Base-by-base conservation (phyloP, 2,888 invertebrate genomes). In the Ephialtes manifestator region DNA sequence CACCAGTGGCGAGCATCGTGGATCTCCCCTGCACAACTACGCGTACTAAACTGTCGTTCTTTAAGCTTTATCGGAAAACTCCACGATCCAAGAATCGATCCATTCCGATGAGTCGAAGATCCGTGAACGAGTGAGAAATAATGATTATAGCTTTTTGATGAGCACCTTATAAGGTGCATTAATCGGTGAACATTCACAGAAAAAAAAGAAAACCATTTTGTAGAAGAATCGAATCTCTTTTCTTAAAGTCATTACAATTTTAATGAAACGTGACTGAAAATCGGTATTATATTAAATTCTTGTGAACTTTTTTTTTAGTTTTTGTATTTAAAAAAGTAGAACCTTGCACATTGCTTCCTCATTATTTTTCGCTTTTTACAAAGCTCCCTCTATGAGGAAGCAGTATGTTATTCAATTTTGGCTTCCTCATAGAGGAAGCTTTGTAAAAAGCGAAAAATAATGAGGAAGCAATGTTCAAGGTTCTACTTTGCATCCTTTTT, bases 1-100 rank as follows among this genome's bases (percentile, higher is more conserved):
- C 76, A 76, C 65, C 65, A 13, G 48, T 65, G 65, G 51, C 63
- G 20, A 76, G 63, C 51, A 53, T 65, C 65, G 65, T 18, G 65
- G 39, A 76, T 76, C 63, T 65, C 63, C 39, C 15, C 35, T 48
- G 51, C 60, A 65, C 63, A 13, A 39, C 76, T 48, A 51, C 43
- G 24, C 24, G 46, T 15, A 48, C 68, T 68, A 46, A 48, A 46
- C 68, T 15, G 68, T 68, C 46, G 65, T 68, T 48, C 46, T 48
- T 68, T 28, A 18, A 46, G 46, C 48, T 65, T 65, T 39, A 39
- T 65, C 65, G 65, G 39, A 39, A 65, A 65, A 65, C 43, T 39
- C 7, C 10, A 18, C 39, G 43, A 39, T 39, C 65, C 39, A 39
- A 39, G 65, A 65, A 65, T 20, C 65, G 11, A 20, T 65, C 39